Evolutionary conservation across 1,140 invertebrate genomes (phyloP).

Genomic region (Latrodectus geometricus): DNA sequence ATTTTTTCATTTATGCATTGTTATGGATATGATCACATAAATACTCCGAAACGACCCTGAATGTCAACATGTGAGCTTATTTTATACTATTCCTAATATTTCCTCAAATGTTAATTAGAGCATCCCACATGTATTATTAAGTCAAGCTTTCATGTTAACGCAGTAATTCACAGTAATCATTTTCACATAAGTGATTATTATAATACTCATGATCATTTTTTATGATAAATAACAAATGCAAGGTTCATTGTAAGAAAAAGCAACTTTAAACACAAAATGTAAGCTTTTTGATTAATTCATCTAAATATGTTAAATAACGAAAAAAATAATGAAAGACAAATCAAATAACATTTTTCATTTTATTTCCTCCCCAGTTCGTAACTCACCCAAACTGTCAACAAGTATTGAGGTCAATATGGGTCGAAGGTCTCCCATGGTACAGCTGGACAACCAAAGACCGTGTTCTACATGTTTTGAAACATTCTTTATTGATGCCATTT

Average conservation of each 20-base stretch:
- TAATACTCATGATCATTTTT: too few species aligned
- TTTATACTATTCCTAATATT: too few species aligned
- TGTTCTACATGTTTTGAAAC: constrained; percentile 50
- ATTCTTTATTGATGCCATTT: constrained; percentile 54
- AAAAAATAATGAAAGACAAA: neutral
- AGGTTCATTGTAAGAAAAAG: neutral
- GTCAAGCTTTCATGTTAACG: too few species aligned
- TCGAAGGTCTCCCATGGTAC: constrained; percentile 59
- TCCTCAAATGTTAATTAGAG: too few species aligned
- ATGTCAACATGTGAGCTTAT: too few species aligned
- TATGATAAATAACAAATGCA: too few species aligned
- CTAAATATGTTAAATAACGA: neutral
- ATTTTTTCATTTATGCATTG: too few species aligned
- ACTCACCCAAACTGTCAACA: constrained; percentile 70
- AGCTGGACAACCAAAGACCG: constrained; percentile 42
- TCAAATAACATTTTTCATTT: neutral
- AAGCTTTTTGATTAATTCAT: neutral
- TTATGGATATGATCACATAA: too few species aligned
- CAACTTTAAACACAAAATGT: neutral
- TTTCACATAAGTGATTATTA: too few species aligned
- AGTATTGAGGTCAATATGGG: constrained; percentile 69
- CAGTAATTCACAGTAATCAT: too few species aligned
- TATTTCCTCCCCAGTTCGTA: constrained; percentile 66
- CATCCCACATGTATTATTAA: too few species aligned
- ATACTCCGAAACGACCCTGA: too few species aligned